These are phyloP conservation scores for Sandelia bainsii DNA, from an alignment of 2,797 vertebrate genomes.

Conservation along the genomic window DNA sequence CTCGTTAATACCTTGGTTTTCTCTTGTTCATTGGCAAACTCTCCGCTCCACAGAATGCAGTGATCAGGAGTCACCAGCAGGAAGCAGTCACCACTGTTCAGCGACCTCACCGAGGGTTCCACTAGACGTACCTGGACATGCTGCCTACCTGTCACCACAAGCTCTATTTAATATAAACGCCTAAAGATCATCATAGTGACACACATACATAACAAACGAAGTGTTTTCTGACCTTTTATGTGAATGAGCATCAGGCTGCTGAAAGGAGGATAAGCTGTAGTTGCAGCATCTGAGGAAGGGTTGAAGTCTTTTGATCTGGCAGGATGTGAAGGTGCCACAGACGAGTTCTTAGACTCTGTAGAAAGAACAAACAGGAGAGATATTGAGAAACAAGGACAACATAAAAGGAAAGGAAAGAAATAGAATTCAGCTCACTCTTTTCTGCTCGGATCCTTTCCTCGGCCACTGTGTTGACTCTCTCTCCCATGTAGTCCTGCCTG, in stretches of 20 bases:
- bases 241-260: conserved; percentile 85
- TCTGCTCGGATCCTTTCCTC: conserved; percentile 75
- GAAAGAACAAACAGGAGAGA: not conserved
- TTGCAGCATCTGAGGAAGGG: conserved; percentile 49
- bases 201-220: not conserved
- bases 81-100: conserved; percentile 89
- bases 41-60: conserved; percentile 85
- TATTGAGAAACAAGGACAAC: not conserved
- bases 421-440: conserved; percentile 71
- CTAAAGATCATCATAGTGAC: not conserved
- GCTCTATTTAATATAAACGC: conserved; percentile 19
- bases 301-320: conserved; percentile 47
- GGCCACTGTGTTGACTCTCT: conserved; percentile 55
- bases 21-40: conserved; percentile 83
- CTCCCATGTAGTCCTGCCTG: conserved; percentile 85
- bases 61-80: conserved; percentile 80
- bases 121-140: conserved; percentile 86
- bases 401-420: accelerated
- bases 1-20: conserved; percentile 79
- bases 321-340: conserved; percentile 21
- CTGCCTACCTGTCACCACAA: conserved; percentile 77
- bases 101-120: conserved; percentile 76
- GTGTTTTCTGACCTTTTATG: conserved; percentile 82
- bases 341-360: conserved; percentile 81
- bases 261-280: conserved; percentile 69